Evolutionary conservation across 2,888 invertebrate genomes (phyloP), one percentile per base, ranked within the genome.

Genomic region (Himalopsyche tibetana): DNA sequence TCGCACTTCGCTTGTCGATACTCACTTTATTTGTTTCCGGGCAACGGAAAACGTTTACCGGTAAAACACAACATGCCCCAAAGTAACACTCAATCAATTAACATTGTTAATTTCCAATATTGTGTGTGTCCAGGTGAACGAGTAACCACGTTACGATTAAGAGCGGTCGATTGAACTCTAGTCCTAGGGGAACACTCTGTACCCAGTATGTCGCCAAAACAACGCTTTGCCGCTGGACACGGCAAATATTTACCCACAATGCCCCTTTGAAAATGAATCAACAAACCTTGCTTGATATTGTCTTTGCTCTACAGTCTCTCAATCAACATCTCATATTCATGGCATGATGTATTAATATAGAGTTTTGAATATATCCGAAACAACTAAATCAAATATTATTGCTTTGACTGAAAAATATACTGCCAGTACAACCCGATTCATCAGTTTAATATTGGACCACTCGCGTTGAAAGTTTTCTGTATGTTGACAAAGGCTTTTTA

Each of bases 61-160:
- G 11, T 63, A 63, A 63, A 63, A 63, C 63, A 63, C 63, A 63
- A 63, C 63, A 63, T 63, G 63, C 63, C 63, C 63, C 63, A 63
- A 63, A n/a, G 63, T 63, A 63, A 40, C 84, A 80, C 36, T 80
- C 80, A 83, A 80, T 85, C 85, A 85, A 86, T 86, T 86, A 84
- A 28, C 81, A 55, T 28, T 80, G 81, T 63, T 84, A 56, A 79
- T 51, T 81, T 55, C 56, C 55, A 28, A 80, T 80, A 79, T 40
- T 84, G 84, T 84, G 63, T 63, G 63, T 63, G 63, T 63, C 63
- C 63, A 63, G 63, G 63, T 63, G 84, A 80, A 79, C 80, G 19
- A 80, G 55, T 83, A 83, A 83, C 83, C 45, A 45, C 15, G 83
- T 83, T 83, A 83, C 83, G 63, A 63, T 63, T 63, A 63, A 63